phyloP scores from a whole-genome alignment of 2,113 vertebrate genomes.

The Bothrops jararaca region DNA sequence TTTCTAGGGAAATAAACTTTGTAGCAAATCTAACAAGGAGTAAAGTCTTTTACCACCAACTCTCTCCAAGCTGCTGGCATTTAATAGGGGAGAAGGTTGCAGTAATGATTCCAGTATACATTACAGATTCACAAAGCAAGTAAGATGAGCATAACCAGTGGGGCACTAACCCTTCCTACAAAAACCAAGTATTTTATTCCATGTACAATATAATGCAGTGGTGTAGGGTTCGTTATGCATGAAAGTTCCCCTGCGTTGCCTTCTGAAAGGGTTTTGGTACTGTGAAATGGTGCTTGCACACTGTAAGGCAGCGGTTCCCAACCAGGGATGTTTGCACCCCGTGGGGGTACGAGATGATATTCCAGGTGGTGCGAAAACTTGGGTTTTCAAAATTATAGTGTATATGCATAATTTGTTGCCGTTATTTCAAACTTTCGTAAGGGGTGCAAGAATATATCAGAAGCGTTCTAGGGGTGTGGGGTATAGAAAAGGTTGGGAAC shows the following conservation, averaged over 20 bases:
- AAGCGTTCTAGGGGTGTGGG: too few species aligned
- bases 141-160: not conserved
- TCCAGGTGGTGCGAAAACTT: too few species aligned
- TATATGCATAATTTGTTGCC: too few species aligned
- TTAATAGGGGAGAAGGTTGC: not conserved
- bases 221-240: not conserved
- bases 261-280: not conserved
- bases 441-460: too few species aligned
- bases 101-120: not conserved
- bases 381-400: too few species aligned
- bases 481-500: too few species aligned
- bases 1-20: constrained; percentile 2
- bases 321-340: too few species aligned
- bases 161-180: not conserved
- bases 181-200: not conserved
- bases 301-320: not conserved
- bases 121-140: not conserved
- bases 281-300: not conserved
- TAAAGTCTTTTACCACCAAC: not conserved
- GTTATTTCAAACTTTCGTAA: too few species aligned
- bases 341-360: too few species aligned
- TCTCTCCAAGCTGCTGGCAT: not conserved
- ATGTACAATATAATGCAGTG: not conserved
- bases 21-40: not conserved
- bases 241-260: not conserved